Conservation (phyloP, 2,888 invertebrate genomes). For the Gari tellinella region DNA sequence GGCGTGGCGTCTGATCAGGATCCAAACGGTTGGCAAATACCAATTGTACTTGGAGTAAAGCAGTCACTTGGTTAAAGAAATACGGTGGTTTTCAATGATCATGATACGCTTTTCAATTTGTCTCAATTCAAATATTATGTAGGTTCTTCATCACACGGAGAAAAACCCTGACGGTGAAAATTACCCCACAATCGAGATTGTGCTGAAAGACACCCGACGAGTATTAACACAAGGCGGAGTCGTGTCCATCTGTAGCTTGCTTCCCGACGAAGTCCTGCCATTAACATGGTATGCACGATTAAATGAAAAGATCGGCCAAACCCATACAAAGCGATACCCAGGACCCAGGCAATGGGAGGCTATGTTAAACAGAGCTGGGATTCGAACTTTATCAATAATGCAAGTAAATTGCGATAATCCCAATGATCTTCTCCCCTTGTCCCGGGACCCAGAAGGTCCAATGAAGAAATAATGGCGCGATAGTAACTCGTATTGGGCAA, state of each 20-base stretch:
- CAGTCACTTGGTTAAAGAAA: no score
- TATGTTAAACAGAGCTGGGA: slow-evolving; percentile 1
- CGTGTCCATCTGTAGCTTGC: slow-evolving; percentile 7
- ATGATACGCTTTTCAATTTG: no score
- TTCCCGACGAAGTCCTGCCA: slow-evolving; percentile 1
- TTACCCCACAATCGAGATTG: slow-evolving; percentile 25
- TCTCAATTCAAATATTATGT: no score
- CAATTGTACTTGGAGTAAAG: no score
- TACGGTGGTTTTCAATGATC: no score
- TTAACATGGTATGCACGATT: background rate
- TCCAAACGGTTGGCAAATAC: no score
- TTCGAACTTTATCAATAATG: background rate
- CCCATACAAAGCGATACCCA: slow-evolving; percentile 1
- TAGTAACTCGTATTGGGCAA: slow-evolving; percentile 17
- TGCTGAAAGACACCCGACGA: slow-evolving; percentile 12
- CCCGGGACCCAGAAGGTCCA: slow-evolving; percentile 11
- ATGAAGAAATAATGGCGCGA: slow-evolving; percentile 18
- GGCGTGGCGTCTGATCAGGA: no score
- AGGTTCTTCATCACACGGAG: slow-evolving; percentile 32
- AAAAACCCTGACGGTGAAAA: slow-evolving; percentile 8
- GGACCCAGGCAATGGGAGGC: background rate
- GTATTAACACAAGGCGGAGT: slow-evolving; percentile 15
- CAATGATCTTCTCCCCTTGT: background rate
- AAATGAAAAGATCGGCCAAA: background rate
- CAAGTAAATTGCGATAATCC: background rate